Conservation (phyloP, 2,797 vertebrate species). For the Forpus xanthops region DNA sequence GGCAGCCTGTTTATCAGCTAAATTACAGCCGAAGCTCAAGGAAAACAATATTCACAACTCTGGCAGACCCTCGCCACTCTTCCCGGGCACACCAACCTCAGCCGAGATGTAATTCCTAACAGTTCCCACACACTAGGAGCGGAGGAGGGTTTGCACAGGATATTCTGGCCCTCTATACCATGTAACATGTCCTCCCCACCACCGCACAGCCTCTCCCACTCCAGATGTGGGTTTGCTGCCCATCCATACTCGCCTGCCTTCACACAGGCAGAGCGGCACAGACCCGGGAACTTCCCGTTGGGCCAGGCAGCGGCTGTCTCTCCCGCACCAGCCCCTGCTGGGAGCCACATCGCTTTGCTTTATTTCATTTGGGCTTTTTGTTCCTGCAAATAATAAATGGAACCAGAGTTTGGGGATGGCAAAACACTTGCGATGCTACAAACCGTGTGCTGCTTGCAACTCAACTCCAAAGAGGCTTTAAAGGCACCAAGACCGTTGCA, state of each 20-base stretch:
- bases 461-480: neutral
- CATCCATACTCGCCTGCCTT: neutral
- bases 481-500: neutral
- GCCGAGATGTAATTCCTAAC: neutral
- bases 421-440: neutral
- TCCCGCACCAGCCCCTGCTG: neutral
- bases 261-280: accelerated
- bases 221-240: constrained; percentile 23
- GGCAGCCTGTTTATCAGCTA: neutral
- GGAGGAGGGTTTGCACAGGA: neutral
- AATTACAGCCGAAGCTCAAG: neutral
- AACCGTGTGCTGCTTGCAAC: neutral
- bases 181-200: neutral
- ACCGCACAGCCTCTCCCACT: neutral
- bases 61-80: neutral
- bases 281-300: neutral
- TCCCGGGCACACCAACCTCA: neutral
- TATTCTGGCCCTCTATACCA: neutral
- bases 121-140: neutral
- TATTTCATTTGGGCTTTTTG: neutral
- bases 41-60: neutral
- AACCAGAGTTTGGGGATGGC: neutral
- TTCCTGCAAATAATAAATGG: neutral
- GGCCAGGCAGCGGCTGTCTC: neutral
- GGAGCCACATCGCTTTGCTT: neutral